Percentiles rank a stretch among this genome's conserved stretches.
Evolutionary conservation across 2,888 invertebrate species (phyloP).

Genomic region (Caenorhabditis sinica): DNA sequence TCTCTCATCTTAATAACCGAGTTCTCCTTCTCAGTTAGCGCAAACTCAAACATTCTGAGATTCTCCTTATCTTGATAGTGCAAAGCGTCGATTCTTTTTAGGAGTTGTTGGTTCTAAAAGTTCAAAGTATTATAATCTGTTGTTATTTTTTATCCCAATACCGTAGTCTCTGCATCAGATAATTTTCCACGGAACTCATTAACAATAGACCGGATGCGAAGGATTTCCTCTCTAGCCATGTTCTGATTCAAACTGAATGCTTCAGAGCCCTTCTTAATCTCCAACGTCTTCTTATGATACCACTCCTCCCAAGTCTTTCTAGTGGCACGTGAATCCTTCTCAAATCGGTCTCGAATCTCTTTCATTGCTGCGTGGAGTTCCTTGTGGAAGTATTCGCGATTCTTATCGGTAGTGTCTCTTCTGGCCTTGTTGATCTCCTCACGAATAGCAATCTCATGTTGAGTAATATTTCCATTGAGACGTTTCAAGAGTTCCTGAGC

Average conservation of each 20-base stretch:
- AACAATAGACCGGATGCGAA: conserved; percentile 39
- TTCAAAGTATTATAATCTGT: not conserved
- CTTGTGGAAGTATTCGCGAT: conserved; percentile 59
- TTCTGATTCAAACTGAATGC: conserved; percentile 39
- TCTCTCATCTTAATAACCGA: conserved; percentile 55
- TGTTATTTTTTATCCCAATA: conserved; percentile 2
- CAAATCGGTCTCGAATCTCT: conserved; percentile 61
- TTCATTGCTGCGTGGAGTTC: conserved; percentile 56
- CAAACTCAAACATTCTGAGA: conserved; percentile 42
- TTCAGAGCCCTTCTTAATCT: conserved; percentile 56
- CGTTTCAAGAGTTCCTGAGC: conserved; percentile 42
- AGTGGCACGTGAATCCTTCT: conserved; percentile 38
- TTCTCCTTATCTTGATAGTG: conserved; percentile 54
- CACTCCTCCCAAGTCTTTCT: conserved; percentile 61
- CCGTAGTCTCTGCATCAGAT: conserved; percentile 51
- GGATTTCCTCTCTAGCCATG: conserved; percentile 49
- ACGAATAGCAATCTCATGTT: conserved; percentile 57
- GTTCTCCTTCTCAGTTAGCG: conserved; percentile 53
- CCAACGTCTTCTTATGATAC: conserved; percentile 54
- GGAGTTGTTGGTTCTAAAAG: conserved; percentile 52
- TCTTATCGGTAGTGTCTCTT: conserved; percentile 52
- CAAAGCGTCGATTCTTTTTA: conserved; percentile 51
- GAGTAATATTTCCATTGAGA: conserved; percentile 45
- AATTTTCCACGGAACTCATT: conserved; percentile 52
- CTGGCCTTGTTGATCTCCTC: conserved; percentile 54